These are phyloP conservation scores for Microplitis manilae DNA, from an alignment of 2,888 invertebrate species.

Conservation along the genomic window DNA sequence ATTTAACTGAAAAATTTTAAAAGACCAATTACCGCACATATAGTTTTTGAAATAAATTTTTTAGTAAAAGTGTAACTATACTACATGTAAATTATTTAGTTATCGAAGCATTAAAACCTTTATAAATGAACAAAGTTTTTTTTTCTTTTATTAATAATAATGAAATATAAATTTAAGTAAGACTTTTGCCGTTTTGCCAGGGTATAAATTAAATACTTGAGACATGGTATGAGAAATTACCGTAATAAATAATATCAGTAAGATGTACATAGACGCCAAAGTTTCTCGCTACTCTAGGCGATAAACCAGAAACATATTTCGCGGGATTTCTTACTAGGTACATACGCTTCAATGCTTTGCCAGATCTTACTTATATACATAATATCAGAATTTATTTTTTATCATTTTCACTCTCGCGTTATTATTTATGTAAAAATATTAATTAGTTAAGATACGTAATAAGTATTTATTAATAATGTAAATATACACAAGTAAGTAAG, in stretches of 20 bases:
- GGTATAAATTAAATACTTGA: conserved; percentile 6
- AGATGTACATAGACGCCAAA: conserved; percentile 26
- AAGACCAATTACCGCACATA: no score
- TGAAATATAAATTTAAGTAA: conserved; percentile 3
- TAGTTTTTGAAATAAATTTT: no score
- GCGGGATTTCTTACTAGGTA: conserved; percentile 18
- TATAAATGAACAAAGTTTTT: no score
- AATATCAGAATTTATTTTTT: background rate
- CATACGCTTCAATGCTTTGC: conserved; percentile 24
- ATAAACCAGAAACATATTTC: conserved; percentile 30
- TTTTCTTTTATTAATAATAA: background rate
- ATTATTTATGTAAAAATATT: background rate
- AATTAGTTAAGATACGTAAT: no score
- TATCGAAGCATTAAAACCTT: no score
- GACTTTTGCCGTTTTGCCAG: conserved; percentile 3
- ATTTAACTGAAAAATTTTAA: no score
- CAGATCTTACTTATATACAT: conserved; percentile 19
- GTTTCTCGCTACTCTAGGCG: conserved; percentile 24
- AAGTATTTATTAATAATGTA: no score
- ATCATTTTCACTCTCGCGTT: background rate
- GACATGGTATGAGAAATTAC: conserved; percentile 19
- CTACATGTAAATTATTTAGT: no score
- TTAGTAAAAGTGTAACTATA: no score
- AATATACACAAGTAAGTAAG: no score
- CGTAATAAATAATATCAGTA: conserved; percentile 25